Base-by-base conservation (phyloP, 1,140 invertebrate species). In the Dendrolimus kikuchii region DNA sequence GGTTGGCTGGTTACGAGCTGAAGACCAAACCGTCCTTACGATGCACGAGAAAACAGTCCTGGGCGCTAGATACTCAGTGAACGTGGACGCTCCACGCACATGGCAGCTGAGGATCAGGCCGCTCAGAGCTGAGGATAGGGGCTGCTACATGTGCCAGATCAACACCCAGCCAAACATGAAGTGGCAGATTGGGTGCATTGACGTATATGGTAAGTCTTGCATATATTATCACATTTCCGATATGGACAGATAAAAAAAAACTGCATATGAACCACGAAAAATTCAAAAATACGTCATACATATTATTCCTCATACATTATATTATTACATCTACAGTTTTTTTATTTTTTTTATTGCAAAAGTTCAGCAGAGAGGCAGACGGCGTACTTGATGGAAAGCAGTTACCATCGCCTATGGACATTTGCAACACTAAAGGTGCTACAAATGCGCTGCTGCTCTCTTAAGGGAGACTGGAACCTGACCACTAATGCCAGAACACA, bases 1-100 rank as follows among this genome's bases (percentile, higher is more conserved):
- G 95, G 95, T 97, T 6, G 95, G 94, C 5, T 97, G 95, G 95
- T 89, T 97, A 62, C 90, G 94, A 63, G 94, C 93, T 4, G 95
- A 95, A 69, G 95, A 96, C 78, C 95, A 96, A 84, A 96, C 95
- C 7, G 92, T 97, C 7, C 88, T 97, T 7, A 95, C 95, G 7
- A 88, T 97, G 47, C 93, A 96, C 73, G 94, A 93, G 45, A 90
- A 92, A 49, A 94, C 96, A 4, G 94, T 97, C 1, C 93, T 96
- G 72, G 95, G 95, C 71, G 91, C 92, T 1, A 85, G 95, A 36
- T 94, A 96, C 62, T 89, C 90, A 57, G 92, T 96, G 10, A 92
- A 91, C 60, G 91, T 95, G 73, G 94, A 95, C 71, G 91, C 92
- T 59, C 84, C 91, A 70, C 86, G 88, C 45, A 93, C 92, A 5